These are phyloP conservation scores for Meteorus sp. DNA, from an alignment of 1,140 invertebrate genomes.

Conservation along the genomic window DNA sequence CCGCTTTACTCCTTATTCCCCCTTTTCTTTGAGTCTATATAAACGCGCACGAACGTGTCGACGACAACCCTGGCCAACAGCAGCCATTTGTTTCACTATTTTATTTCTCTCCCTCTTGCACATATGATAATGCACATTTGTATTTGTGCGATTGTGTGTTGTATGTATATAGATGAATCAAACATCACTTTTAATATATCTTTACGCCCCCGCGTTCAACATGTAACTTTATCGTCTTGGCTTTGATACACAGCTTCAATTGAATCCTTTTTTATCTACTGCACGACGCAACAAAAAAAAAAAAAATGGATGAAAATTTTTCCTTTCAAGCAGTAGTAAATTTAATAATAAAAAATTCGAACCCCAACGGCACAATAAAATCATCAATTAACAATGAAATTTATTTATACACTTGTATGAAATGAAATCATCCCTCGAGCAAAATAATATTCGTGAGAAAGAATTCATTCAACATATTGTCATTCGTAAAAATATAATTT, in stretches of 20 bases:
- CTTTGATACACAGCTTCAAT: background rate
- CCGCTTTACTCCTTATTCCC: conserved; percentile 30
- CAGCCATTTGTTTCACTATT: conserved; percentile 20
- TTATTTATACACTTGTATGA: background rate
- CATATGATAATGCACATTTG: too few relatives aligned
- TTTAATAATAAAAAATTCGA: background rate
- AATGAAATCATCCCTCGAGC: too few relatives aligned
- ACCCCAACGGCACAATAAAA: too few relatives aligned
- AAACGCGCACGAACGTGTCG: background rate
- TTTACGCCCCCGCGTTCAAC: background rate
- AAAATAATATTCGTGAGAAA: too few relatives aligned
- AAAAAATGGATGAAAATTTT: conserved; percentile 1
- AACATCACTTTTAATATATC: too few relatives aligned
- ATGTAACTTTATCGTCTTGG: background rate
- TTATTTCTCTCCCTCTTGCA: conserved; percentile 16
- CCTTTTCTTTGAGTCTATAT: conserved; percentile 15
- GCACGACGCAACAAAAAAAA: background rate
- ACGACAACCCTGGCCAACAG: background rate
- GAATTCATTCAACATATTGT: too few relatives aligned
- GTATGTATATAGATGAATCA: too few relatives aligned
- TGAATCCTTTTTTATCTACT: background rate
- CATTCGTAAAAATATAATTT: too few relatives aligned
- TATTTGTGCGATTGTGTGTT: too few relatives aligned
- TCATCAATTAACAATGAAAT: too few relatives aligned
- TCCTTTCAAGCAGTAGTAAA: background rate